phyloP scores from a whole-genome alignment of 2,797 vertebrate genomes.

The Ctenochaetus hawaiiensis region DNA sequence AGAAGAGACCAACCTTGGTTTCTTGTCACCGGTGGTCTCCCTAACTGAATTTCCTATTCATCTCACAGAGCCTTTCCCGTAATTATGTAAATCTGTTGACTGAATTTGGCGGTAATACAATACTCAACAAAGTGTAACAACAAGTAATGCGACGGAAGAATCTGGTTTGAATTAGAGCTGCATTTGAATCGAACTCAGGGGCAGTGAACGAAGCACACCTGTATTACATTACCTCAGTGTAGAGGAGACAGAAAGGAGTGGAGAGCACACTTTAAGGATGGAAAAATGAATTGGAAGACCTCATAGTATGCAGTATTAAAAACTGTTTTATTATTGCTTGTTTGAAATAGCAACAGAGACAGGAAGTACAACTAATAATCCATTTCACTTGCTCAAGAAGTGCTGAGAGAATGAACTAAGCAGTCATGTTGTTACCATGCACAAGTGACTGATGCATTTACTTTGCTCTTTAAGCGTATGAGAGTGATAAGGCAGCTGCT shows the following conservation, averaged over 20 bases:
- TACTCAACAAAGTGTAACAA: constrained; percentile 81
- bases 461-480: constrained; percentile 49
- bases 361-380: constrained; percentile 56
- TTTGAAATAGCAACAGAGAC: constrained; percentile 60
- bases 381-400: constrained; percentile 59
- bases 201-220: constrained; percentile 75
- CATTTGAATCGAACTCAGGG: constrained; percentile 58
- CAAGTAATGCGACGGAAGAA: constrained; percentile 73
- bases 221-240: constrained; percentile 79
- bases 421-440: constrained; percentile 39
- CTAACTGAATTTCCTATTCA: constrained; percentile 85
- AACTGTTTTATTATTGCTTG: constrained; percentile 69
- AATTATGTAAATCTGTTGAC: constrained; percentile 88
- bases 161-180: constrained; percentile 80
- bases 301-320: constrained; percentile 58
- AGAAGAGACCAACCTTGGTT: constrained; percentile 67
- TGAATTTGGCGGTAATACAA: constrained; percentile 81
- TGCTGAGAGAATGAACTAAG: constrained; percentile 23
- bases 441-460: constrained; percentile 42
- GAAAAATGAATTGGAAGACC: constrained; percentile 70
- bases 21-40: constrained; percentile 78
- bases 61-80: constrained; percentile 77
- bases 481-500: constrained; percentile 35
- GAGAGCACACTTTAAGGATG: constrained; percentile 55
- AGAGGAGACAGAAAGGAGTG: constrained; percentile 56